These are phyloP conservation scores for Hyphantria cunea DNA, from an alignment of 1,140 invertebrate genomes.

Conservation along the genomic window DNA sequence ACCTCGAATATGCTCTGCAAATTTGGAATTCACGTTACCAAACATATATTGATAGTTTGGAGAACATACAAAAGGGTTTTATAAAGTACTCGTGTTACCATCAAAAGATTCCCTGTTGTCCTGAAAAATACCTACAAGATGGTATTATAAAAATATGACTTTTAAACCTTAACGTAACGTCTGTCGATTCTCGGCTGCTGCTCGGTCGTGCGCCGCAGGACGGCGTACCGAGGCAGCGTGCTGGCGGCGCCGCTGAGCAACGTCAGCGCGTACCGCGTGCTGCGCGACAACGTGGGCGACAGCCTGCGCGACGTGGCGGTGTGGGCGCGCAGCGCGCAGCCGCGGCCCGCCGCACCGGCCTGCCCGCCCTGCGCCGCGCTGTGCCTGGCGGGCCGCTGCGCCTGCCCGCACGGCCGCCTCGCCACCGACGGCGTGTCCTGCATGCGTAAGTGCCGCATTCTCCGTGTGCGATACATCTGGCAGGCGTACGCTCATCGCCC, in stretches of 20 bases:
- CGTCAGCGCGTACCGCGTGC: constrained; percentile 79
- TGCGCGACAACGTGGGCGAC: constrained; percentile 84
- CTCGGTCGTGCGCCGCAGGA: constrained; percentile 62
- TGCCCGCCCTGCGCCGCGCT: constrained; percentile 87
- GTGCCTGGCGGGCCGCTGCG: constrained; percentile 90
- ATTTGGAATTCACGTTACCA: too few relatives aligned
- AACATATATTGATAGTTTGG: too few relatives aligned
- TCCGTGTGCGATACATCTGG: neutral
- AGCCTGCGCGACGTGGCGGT: constrained; percentile 85
- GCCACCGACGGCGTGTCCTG: constrained; percentile 85
- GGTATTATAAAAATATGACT: too few relatives aligned
- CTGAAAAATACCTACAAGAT: too few relatives aligned
- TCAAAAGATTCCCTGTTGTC: too few relatives aligned
- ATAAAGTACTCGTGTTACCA: too few relatives aligned
- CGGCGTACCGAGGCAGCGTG: constrained; percentile 85
- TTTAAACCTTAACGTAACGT: too few relatives aligned
- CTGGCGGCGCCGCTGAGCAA: constrained; percentile 84
- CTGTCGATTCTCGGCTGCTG: too few relatives aligned
- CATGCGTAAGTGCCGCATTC: constrained; percentile 71
- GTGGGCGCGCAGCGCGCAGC: constrained; percentile 47
- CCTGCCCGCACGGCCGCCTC: constrained; percentile 88
- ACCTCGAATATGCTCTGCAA: too few relatives aligned
- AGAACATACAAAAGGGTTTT: too few relatives aligned
- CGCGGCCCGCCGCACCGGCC: constrained; percentile 7
- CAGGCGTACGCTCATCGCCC: neutral